These are phyloP conservation scores for Pimpla rufipes DNA, from an alignment of 2,888 invertebrate genomes.

Conservation along the genomic window DNA sequence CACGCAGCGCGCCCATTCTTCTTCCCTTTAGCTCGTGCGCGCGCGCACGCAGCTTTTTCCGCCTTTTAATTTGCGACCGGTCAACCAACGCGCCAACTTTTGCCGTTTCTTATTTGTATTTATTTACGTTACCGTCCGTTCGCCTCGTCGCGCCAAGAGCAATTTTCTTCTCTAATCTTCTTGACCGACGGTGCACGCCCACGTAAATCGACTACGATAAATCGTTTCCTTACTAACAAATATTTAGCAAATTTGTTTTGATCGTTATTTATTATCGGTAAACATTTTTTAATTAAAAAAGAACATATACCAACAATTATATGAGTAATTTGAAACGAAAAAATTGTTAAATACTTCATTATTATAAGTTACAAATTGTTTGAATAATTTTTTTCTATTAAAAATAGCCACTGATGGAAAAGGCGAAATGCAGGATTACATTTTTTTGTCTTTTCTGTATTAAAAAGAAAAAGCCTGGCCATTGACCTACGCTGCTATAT, in stretches of 20 bases:
- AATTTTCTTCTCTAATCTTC: background rate
- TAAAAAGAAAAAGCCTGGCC: too few species aligned
- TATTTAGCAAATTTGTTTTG: background rate
- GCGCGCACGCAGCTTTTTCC: slow-evolving; percentile 9
- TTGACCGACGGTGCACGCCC: background rate
- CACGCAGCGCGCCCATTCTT: slow-evolving; percentile 45
- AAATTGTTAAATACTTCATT: background rate
- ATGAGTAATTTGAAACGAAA: background rate
- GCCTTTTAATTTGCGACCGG: slow-evolving; percentile 47
- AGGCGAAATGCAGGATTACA: background rate
- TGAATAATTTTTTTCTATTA: background rate
- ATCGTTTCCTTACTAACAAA: background rate
- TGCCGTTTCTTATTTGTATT: slow-evolving; percentile 17
- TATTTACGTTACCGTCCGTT: slow-evolving; percentile 43
- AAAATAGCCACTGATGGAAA: too few species aligned
- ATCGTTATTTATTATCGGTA: background rate
- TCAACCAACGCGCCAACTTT: slow-evolving; percentile 25
- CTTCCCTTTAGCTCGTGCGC: slow-evolving; percentile 34
- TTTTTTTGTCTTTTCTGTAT: background rate
- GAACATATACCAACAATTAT: background rate
- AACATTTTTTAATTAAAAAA: background rate
- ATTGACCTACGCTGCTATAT: background rate
- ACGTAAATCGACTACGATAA: background rate
- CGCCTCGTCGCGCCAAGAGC: background rate
- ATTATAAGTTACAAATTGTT: background rate